phyloP scores from a whole-genome alignment of 2,888 invertebrate genomes.

The Ormyrus pomaceus region DNA sequence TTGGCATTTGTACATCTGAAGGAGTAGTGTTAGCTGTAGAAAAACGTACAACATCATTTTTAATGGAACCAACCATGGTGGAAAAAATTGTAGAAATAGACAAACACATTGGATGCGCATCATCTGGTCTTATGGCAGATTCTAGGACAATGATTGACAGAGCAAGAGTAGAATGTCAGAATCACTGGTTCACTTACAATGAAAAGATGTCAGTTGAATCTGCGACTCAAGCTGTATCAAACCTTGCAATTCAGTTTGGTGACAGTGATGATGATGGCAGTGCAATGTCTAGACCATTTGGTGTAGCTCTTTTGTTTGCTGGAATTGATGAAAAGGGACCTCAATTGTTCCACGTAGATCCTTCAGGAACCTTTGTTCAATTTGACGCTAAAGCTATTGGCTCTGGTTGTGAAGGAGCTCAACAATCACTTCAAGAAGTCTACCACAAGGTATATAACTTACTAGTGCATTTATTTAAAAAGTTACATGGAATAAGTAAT shows the following conservation, averaged over 20 bases:
- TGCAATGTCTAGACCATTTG: conserved; percentile 98
- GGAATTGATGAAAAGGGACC: conserved; percentile 96
- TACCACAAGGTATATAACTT: conserved; percentile 77
- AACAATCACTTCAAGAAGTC: conserved; percentile 90
- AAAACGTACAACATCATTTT: conserved; percentile 96
- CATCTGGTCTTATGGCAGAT: conserved; percentile 98
- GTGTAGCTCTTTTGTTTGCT: conserved; percentile 98
- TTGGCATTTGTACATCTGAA: conserved; percentile 97
- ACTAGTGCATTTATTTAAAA: background rate
- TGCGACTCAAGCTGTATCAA: conserved; percentile 98
- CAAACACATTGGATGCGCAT: conserved; percentile 97
- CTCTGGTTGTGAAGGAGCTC: conserved; percentile 99
- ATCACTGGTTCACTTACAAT: conserved; percentile 98
- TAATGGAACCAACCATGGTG: conserved; percentile 98
- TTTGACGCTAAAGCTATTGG: conserved; percentile 99
- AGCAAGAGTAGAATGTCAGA: conserved; percentile 97
- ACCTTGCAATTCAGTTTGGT: conserved; percentile 99
- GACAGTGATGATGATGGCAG: conserved; percentile 97
- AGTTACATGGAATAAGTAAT: background rate
- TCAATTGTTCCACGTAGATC: conserved; percentile 98
- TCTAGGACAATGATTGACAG: conserved; percentile 94
- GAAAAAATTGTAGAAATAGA: conserved; percentile 99
- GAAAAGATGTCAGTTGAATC: conserved; percentile 98
- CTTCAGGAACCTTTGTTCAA: conserved; percentile 98
- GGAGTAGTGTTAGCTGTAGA: conserved; percentile 98